phyloP scores from a whole-genome alignment of 2,797 vertebrate genomes.

The Strix occidentalis region DNA sequence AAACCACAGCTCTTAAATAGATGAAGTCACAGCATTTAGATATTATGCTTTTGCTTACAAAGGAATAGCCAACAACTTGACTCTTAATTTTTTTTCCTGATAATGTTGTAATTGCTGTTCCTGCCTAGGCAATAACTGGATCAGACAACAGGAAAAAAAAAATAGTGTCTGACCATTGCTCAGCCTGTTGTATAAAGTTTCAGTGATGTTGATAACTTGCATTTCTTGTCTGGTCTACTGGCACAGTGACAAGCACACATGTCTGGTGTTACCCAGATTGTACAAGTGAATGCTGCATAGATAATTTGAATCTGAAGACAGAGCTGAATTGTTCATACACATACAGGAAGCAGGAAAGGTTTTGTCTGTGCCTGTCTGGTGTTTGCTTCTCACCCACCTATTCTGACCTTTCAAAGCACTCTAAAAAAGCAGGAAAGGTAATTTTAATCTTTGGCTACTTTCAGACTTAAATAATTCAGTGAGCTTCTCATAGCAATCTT shows the following conservation, averaged over 20 bases:
- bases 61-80: neutral
- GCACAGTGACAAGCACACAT: neutral
- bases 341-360: neutral
- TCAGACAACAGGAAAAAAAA: neutral
- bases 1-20: neutral
- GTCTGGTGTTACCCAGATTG: neutral
- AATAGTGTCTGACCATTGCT: neutral
- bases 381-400: neutral
- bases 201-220: neutral
- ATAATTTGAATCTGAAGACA: neutral
- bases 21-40: neutral
- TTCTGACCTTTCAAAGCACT: neutral
- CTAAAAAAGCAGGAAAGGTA: neutral
- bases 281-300: neutral
- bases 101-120: neutral
- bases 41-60: neutral
- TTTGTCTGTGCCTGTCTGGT: conserved; percentile 26
- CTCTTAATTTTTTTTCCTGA: rapidly evolving
- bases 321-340: conserved; percentile 27
- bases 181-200: neutral
- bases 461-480: neutral
- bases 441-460: neutral
- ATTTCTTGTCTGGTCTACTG: neutral
- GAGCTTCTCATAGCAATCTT: neutral
- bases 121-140: neutral